Percentiles rank a stretch among this genome's conserved stretches.
Conservation (phyloP, 2,797 vertebrate species). For the Kryptopterus vitreolus region DNA sequence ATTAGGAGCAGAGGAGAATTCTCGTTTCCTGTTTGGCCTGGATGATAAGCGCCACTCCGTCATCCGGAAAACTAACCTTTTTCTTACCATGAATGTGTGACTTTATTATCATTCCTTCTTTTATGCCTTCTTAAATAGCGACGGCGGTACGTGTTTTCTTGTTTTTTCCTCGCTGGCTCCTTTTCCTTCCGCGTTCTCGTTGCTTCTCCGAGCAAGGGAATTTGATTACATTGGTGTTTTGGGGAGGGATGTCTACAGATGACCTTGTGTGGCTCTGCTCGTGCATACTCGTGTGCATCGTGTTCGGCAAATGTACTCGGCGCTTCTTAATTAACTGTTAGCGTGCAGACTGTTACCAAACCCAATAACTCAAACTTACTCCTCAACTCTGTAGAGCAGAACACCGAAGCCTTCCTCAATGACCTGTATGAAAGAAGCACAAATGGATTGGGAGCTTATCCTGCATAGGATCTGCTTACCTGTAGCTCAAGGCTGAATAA, state of each 20-base stretch:
- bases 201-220: neutral
- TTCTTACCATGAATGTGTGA: constrained; percentile 28
- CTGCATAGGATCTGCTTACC: constrained; percentile 56
- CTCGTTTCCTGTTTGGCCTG: constrained; percentile 12
- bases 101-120: constrained; percentile 1
- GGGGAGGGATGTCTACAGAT: neutral
- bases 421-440: constrained; percentile 7
- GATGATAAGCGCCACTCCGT: neutral
- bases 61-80: neutral
- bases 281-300: neutral
- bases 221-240: neutral
- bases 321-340: constrained; percentile 39
- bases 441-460: neutral
- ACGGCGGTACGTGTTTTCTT: neutral
- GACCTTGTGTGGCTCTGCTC: neutral
- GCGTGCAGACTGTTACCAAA: neutral
- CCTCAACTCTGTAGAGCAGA: neutral
- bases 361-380: neutral
- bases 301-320: constrained; percentile 32
- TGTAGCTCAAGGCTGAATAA: constrained; percentile 57
- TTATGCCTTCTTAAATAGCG: neutral
- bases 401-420: constrained; percentile 16
- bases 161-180: neutral
- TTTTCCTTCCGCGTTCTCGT: neutral
- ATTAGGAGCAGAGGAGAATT: constrained; percentile 10